phyloP scores from a whole-genome alignment of 2,888 invertebrate genomes.

The Hydraecia micacea region DNA sequence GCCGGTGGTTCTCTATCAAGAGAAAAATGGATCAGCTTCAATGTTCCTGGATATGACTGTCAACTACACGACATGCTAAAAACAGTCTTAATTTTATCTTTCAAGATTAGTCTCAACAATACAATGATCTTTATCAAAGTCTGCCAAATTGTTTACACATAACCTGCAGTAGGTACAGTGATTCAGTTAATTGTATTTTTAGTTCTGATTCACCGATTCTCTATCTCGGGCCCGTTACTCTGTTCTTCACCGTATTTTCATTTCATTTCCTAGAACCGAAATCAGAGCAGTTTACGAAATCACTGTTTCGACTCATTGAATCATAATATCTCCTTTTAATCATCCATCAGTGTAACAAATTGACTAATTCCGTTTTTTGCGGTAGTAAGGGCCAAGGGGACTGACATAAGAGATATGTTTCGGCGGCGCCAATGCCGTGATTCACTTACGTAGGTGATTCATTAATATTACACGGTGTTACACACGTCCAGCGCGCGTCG shows the following conservation, averaged over 20 bases:
- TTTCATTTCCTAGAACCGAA: constrained; percentile 48
- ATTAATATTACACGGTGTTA: constrained; percentile 60
- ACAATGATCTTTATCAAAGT: constrained; percentile 16
- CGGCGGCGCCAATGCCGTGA: constrained; percentile 56
- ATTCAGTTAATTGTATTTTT: constrained; percentile 44
- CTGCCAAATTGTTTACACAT: constrained; percentile 16
- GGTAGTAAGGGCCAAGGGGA: constrained; percentile 18
- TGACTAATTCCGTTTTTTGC: constrained; percentile 49
- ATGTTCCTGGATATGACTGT: constrained; percentile 1
- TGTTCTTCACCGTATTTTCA: constrained; percentile 33
- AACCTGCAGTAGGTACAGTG: constrained; percentile 8
- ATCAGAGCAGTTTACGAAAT: constrained; percentile 49
- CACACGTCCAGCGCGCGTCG: constrained; percentile 57
- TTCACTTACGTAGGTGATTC: constrained; percentile 65
- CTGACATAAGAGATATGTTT: constrained; percentile 37
- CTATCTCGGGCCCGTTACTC: constrained; percentile 35
- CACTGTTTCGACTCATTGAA: constrained; percentile 53
- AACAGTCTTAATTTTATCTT: not conserved
- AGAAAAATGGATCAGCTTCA: not conserved
- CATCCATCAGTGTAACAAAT: constrained; percentile 51
- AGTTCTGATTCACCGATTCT: constrained; percentile 44
- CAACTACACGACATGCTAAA: not conserved
- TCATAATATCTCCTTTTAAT: constrained; percentile 53
- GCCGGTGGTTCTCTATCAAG: not conserved
- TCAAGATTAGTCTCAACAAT: constrained; percentile 8